A percentile compares a stretch with the other conserved stretches of the same genome.
Evolutionary conservation across 2,888 invertebrate species (phyloP).

Genomic region (Branchellion lobata): DNA sequence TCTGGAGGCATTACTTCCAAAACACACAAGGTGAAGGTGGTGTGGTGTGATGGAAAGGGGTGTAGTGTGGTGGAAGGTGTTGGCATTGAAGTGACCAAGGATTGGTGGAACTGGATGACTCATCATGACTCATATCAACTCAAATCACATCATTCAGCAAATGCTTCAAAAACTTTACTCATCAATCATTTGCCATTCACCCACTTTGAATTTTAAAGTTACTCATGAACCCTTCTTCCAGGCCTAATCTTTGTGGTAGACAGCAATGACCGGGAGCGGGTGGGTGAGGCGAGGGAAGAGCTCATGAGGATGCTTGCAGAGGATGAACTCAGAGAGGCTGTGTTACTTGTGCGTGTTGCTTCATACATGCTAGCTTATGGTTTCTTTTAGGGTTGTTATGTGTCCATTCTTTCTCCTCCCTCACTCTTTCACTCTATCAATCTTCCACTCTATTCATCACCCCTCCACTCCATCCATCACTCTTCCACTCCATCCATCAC

Average conservation of each 20-base stretch:
- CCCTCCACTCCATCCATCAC: background rate
- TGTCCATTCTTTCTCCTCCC: too few relatives aligned
- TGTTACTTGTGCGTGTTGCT: constrained; percentile 73
- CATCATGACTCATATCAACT: background rate
- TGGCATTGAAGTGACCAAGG: background rate
- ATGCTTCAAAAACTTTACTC: too few relatives aligned
- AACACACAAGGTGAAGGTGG: constrained; percentile 70
- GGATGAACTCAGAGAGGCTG: constrained; percentile 98
- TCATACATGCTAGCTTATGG: background rate
- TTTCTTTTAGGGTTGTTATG: too few relatives aligned
- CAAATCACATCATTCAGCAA: background rate
- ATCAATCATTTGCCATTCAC: too few relatives aligned
- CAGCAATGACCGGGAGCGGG: constrained; percentile 98
- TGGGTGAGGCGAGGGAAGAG: constrained; percentile 96
- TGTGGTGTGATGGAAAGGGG: background rate
- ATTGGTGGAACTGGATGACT: background rate
- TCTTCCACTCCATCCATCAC: background rate
- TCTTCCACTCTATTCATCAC: too few relatives aligned
- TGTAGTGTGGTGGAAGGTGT: background rate
- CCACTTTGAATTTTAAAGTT: too few relatives aligned
- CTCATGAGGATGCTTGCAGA: constrained; percentile 98
- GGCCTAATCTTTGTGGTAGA: constrained; percentile 96
- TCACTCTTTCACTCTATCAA: too few relatives aligned
- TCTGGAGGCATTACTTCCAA: constrained; percentile 98
- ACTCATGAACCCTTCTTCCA: too few relatives aligned